Conservation (phyloP, 1,140 invertebrate genomes). For the Drosophila saltans region DNA sequence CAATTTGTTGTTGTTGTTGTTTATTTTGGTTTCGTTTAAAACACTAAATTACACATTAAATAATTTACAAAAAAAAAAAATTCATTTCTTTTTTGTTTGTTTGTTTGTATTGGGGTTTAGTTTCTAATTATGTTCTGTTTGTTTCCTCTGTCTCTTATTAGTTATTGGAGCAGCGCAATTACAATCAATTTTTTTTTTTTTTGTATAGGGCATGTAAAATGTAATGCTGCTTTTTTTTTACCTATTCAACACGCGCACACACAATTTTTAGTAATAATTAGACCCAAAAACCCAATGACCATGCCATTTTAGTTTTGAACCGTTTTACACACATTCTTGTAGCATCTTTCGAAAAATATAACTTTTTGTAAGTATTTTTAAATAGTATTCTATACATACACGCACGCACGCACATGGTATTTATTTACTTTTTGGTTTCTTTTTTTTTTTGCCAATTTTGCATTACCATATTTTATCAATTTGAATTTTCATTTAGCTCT, state of each 20-base stretch:
- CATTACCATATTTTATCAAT: neutral
- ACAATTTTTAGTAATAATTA: constrained; percentile 15
- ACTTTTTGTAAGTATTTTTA: constrained; percentile 6
- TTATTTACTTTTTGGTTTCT: constrained; percentile 15
- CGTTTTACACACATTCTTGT: constrained; percentile 14
- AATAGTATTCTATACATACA: constrained; percentile 8
- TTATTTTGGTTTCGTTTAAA: constrained; percentile 61
- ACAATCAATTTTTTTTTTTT: neutral
- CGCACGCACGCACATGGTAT: constrained; percentile 2
- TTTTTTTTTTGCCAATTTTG: constrained; percentile 4
- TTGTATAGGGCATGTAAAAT: constrained; percentile 29
- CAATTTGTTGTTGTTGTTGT: constrained; percentile 46
- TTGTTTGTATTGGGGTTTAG: constrained; percentile 26
- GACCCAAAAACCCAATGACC: neutral
- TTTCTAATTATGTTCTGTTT: constrained; percentile 19
- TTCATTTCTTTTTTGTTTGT: constrained; percentile 60
- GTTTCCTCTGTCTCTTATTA: neutral
- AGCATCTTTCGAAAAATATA: constrained; percentile 25
- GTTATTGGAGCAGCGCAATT: constrained; percentile 37
- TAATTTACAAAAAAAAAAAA: constrained; percentile 68
- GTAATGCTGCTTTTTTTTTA: constrained; percentile 34
- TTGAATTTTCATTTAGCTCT: neutral
- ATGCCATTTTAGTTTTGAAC: neutral
- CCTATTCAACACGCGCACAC: constrained; percentile 40
- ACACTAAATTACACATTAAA: constrained; percentile 62